A percentile compares a stretch with the other conserved stretches of the same genome.
These are phyloP conservation scores for Dryobota labecula DNA, from an alignment of 2,888 invertebrate genomes.

Conservation along the genomic window DNA sequence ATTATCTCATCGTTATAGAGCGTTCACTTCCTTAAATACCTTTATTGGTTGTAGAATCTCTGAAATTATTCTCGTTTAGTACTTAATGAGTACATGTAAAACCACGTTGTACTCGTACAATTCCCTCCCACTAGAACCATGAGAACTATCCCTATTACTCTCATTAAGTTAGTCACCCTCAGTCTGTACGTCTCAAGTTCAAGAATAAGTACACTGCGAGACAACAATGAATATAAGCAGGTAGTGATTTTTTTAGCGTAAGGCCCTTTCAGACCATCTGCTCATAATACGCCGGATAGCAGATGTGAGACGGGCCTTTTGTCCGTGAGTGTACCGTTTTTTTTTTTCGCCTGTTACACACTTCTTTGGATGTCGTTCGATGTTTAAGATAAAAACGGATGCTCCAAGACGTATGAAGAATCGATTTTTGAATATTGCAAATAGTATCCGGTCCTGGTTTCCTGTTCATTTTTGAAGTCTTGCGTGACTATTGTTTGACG, in stretches of 20 bases:
- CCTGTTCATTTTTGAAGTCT: conserved; percentile 66
- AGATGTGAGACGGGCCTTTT: conserved; percentile 83
- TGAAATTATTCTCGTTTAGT: neutral
- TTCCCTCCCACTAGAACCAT: conserved; percentile 21
- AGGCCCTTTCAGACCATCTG: conserved; percentile 80
- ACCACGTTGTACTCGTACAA: conserved; percentile 5
- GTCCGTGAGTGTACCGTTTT: conserved; percentile 68
- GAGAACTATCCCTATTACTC: conserved; percentile 55
- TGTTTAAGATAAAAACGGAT: conserved; percentile 70
- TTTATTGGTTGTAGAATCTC: neutral
- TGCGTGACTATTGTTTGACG: conserved; percentile 32
- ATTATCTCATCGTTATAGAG: too few species aligned
- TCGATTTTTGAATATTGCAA: conserved; percentile 81
- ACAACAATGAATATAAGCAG: conserved; percentile 77
- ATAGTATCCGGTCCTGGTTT: conserved; percentile 77
- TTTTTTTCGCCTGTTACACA: conserved; percentile 73
- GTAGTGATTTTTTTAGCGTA: conserved; percentile 82
- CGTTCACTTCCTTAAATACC: conserved; percentile 7
- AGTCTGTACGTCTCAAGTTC: conserved; percentile 76
- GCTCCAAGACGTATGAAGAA: conserved; percentile 68
- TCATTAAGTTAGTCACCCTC: conserved; percentile 49
- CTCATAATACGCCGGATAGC: conserved; percentile 80
- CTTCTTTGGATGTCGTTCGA: conserved; percentile 64
- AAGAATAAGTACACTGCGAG: conserved; percentile 75
- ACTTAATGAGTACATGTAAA: neutral